Evolutionary conservation across 2,113 vertebrate species (phyloP).

Genomic region (Phainopepla nitens): DNA sequence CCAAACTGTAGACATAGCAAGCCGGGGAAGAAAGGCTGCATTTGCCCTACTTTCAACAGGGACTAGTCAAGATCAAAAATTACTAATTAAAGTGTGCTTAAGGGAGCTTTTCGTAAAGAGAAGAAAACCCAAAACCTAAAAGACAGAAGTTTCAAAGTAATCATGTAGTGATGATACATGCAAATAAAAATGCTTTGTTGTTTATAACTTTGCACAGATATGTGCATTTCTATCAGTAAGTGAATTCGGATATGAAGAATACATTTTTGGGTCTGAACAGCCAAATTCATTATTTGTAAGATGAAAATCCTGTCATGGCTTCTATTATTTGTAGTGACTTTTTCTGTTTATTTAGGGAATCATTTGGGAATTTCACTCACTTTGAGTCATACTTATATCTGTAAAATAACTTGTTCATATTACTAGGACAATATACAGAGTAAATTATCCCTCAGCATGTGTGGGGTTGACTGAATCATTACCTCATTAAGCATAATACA

Average conservation of each 20-base stretch:
- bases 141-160: neutral
- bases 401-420: neutral
- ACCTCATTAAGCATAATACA: neutral
- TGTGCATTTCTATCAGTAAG: neutral
- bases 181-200: neutral
- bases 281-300: neutral
- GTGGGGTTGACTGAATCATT: neutral
- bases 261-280: neutral
- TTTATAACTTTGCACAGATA: neutral
- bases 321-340: neutral
- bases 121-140: neutral
- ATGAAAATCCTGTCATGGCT: neutral
- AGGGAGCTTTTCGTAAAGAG: neutral
- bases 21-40: neutral
- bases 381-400: neutral
- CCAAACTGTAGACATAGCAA: neutral
- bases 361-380: neutral
- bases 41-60: neutral
- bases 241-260: neutral
- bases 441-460: neutral
- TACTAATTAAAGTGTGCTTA: neutral
- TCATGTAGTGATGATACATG: neutral
- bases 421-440: neutral
- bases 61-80: neutral
- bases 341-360: neutral